phyloP scores from a whole-genome alignment of 1,140 invertebrate species.

The Drosophila trapezifrons region DNA sequence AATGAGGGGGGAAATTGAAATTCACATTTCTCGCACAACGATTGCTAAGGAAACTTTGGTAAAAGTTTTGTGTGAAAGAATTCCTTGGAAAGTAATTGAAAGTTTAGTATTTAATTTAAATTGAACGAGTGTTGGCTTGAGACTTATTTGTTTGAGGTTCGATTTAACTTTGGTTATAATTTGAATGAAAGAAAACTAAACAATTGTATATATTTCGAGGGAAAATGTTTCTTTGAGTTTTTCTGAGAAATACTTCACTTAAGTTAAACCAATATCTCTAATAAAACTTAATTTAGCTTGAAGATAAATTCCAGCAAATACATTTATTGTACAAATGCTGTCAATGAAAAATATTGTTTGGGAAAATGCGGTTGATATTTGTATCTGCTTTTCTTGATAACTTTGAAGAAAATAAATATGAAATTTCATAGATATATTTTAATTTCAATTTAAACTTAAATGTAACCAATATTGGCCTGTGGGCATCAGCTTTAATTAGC shows the following conservation, averaged over 20 bases:
- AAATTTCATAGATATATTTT: background rate
- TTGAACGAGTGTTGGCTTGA: background rate
- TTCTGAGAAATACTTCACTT: too few species aligned
- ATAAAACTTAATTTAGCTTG: too few species aligned
- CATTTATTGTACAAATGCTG: background rate
- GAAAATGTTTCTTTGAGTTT: background rate
- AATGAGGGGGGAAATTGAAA: conserved; percentile 52
- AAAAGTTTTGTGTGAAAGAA: conserved; percentile 15
- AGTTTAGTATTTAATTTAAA: conserved; percentile 9
- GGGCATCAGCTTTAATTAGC: conserved; percentile 15
- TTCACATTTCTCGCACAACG: conserved; percentile 27
- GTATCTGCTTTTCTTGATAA: too few species aligned
- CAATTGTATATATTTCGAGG: background rate
- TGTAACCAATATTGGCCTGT: background rate
- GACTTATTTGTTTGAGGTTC: too few species aligned
- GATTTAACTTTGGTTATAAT: background rate
- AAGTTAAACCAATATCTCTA: too few species aligned
- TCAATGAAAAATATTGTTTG: too few species aligned
- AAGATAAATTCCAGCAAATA: too few species aligned
- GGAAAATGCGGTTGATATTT: background rate
- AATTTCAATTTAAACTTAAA: background rate
- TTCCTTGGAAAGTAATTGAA: conserved; percentile 4
- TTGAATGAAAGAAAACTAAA: background rate
- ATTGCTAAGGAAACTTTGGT: conserved; percentile 9
- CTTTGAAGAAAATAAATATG: background rate